These are phyloP conservation scores for Eupithecia dodoneata DNA, from an alignment of 2,888 invertebrate genomes.

Conservation along the genomic window DNA sequence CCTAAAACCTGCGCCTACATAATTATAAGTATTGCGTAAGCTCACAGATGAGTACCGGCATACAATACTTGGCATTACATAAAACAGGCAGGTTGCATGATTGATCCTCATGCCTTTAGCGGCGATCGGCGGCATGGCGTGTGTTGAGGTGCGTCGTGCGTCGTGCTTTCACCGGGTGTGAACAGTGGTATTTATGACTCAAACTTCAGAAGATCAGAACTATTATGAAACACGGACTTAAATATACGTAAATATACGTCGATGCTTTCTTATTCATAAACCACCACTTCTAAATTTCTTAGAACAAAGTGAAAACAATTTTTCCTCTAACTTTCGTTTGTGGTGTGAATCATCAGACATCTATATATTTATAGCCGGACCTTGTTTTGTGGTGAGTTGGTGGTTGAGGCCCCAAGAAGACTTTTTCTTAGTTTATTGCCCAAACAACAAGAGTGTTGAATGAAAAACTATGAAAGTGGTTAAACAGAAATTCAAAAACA, in stretches of 20 bases:
- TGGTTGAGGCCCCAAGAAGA: background rate
- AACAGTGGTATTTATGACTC: slow-evolving; percentile 14
- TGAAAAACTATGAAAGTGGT: no score
- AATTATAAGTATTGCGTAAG: slow-evolving; percentile 12
- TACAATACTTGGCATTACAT: slow-evolving; percentile 21
- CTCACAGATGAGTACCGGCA: slow-evolving; percentile 5
- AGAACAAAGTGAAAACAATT: slow-evolving; percentile 22
- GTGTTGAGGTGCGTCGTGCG: slow-evolving; percentile 19
- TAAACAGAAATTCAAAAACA: no score
- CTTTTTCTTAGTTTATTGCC: background rate
- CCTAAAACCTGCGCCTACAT: background rate
- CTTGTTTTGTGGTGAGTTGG: slow-evolving; percentile 15
- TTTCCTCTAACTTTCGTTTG: slow-evolving; percentile 26
- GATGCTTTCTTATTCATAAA: slow-evolving; percentile 2
- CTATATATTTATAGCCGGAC: slow-evolving; percentile 15
- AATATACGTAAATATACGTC: background rate
- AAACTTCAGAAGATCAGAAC: background rate
- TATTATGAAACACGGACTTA: background rate
- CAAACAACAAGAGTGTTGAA: background rate
- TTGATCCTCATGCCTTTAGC: slow-evolving; percentile 28
- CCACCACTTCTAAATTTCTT: slow-evolving; percentile 4
- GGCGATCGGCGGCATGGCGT: slow-evolving; percentile 19
- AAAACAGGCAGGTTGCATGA: slow-evolving; percentile 28
- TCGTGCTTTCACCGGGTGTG: slow-evolving; percentile 23
- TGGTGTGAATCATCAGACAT: slow-evolving; percentile 22